Base-by-base conservation (phyloP, 2,888 invertebrate species). In the Lepetodrilus schrolli region DNA sequence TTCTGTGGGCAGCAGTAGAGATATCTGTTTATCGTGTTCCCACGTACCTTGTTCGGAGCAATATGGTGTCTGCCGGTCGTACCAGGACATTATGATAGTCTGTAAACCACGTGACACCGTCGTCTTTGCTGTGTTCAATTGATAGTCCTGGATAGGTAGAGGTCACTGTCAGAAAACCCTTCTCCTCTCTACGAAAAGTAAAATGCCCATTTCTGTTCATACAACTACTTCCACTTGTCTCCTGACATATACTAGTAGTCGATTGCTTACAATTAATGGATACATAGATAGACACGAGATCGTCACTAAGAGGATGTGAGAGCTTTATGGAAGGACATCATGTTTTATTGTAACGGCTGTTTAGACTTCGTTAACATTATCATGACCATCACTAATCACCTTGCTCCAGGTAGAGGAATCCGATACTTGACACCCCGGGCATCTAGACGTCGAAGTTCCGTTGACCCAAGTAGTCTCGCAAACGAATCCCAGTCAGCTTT, bases 401-500 rank as follows among this genome's bases (percentile, higher is more conserved):
- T 70, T 5, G 70, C 66, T 0, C 75, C 74, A 10, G 86, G 87
- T 0, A 82, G 83, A 4, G 86, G 84, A 2, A 87, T 34, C 10
- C 84, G 70, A 66, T 86, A 87, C 0, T 74, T 58, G 2, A 86
- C 73, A 4, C 83, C 82, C 21, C 69, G 17, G 8, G 70, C 21
- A 17, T 86, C 85, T 51, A 87, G 70, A 13, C 80, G 74, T 5
- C 73, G 70, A 10, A 87, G 65, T 65, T 87, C 86, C 4, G 76
- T 73, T 36, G 81, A 70, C 0, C 86, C 85, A 13, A 87, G 21
- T 2, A 78, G 74, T 34, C 81, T 78, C 4, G 80, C 81, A 76
- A 87, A 87, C 0, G 74, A 72, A 8, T 73, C 75, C 84, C 85
- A 87, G 51, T 86, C 87, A 4, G 66, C 36, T 4, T 75, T 47